Evolutionary conservation across 2,888 invertebrate species (phyloP), one percentile per base, ranked within the genome.

Genomic region (Lithophane socia): DNA sequence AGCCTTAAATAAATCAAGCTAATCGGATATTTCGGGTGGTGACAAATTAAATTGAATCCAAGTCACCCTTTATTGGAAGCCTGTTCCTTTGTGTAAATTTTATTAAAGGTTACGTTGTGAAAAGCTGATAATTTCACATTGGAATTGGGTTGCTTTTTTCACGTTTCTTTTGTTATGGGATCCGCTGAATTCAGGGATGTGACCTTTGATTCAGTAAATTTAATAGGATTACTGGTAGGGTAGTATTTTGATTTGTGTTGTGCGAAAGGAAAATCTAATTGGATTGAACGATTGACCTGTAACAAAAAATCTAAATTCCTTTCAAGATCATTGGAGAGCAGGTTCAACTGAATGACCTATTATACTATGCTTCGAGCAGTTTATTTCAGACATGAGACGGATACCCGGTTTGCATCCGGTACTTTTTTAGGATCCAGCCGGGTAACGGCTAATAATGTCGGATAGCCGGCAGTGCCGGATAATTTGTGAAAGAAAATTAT

Each of bases 11-110:
- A 75, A 84, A 82, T 85, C 64, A 74, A 72, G 56, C n/a, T 58
- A 63, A 79, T 74, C 86, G 73, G 74, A 82, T 79, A 75, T 79
- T 66, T 86, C 63, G 79, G 24, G 18, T 52, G 74, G 83, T 73
- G 83, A 83, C 86, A 86, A 86, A 86, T 86, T 79, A 86, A 82
- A 84, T 79, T 72, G 70, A 82, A 86, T 69, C 74, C 74, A 82
- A 75, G 68, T 63, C 86, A 75, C 69, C 74, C 83, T 61, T 78
- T 82, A 75, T 82, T 77, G 77, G 58, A 78, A 73, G 72, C 68
- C 37, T 56, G 16, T 73, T 54, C 65, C 69, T 78, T 85, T 86
- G 66, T 71, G 49, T 75, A 78, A 73, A 82, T 82, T 85, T 74
- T 72, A 75, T 83, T 86, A 75, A 86, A 82, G 52, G 69, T 60